phyloP scores from a whole-genome alignment of 2,113 vertebrate species.

The Phylloscopus trochiloides region DNA sequence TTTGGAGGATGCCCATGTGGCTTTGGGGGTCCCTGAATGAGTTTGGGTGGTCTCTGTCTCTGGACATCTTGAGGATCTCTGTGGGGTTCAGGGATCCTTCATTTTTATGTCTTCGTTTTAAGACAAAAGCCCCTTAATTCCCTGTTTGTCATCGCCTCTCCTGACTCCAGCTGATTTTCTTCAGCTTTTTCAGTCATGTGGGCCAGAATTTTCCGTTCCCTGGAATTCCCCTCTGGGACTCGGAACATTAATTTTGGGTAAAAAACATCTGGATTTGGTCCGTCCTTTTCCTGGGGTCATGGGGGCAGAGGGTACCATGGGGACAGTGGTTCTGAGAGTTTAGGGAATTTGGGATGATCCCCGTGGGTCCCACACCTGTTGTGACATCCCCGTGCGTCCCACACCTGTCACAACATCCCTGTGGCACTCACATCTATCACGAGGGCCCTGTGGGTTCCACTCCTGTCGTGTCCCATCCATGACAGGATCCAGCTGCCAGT shows the following conservation, averaged over 20 bases:
- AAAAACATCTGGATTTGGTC: neutral
- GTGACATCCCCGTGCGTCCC: too few relatives aligned
- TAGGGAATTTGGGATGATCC: neutral
- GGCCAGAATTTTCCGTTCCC: neutral
- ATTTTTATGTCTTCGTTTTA: neutral
- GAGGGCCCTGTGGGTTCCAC: neutral
- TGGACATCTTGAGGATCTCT: neutral
- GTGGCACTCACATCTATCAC: neutral
- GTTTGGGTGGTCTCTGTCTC: neutral
- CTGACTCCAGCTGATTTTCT: neutral
- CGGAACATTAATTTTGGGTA: neutral
- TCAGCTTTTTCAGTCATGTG: neutral
- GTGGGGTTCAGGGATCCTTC: neutral
- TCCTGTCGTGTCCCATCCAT: fast-evolving
- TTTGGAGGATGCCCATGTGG: too few relatives aligned
- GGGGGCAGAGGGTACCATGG: neutral
- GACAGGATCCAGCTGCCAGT: neutral
- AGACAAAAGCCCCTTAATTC: neutral
- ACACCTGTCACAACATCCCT: fast-evolving
- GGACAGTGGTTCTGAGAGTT: neutral
- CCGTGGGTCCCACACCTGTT: neutral
- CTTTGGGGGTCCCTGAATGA: neutral
- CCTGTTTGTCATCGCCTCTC: neutral
- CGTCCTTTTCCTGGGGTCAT: neutral
- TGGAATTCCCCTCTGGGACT: neutral